These are phyloP conservation scores for Phymanthus crucifer DNA, from an alignment of 92 coral and sea anemone species.

Conservation along the genomic window DNA sequence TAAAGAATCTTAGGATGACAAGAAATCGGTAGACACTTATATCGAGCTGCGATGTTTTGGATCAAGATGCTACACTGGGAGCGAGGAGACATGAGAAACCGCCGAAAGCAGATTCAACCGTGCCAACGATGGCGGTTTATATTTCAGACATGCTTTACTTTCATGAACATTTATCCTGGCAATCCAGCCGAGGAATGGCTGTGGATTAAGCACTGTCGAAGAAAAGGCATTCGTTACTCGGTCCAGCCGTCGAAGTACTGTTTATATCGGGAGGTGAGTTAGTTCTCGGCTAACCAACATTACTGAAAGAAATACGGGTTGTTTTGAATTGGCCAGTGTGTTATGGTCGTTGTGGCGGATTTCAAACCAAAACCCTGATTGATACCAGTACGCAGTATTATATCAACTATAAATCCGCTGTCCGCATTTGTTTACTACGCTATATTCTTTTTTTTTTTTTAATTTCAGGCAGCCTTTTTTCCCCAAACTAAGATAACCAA, in stretches of 20 bases:
- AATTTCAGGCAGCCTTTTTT: not conserved
- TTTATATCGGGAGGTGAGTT: slow-evolving; percentile 60
- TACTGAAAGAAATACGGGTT: slow-evolving; percentile 5
- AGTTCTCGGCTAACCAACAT: not conserved
- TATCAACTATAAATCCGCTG: not conserved
- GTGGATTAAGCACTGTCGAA: slow-evolving; percentile 84
- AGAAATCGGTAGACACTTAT: not conserved
- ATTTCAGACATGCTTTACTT: slow-evolving; percentile 41
- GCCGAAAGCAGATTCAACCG: slow-evolving; percentile 47
- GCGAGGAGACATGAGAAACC: slow-evolving; percentile 17
- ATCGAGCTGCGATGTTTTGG: slow-evolving; percentile 27
- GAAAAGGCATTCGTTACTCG: slow-evolving; percentile 65
- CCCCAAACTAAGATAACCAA: not conserved
- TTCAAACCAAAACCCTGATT: not conserved
- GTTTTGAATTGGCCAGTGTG: slow-evolving; percentile 9
- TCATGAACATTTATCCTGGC: slow-evolving; percentile 78
- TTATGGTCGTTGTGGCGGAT: not conserved
- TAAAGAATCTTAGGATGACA: not conserved
- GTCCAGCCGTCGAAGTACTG: slow-evolving; percentile 29
- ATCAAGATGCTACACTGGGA: slow-evolving; percentile 41
- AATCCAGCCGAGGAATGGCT: slow-evolving; percentile 85
- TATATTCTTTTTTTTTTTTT: not conserved
- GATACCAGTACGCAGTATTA: not conserved
- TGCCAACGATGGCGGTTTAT: slow-evolving; percentile 56
- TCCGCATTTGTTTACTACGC: not conserved